These are phyloP conservation scores for Ochropacha duplaris DNA, from an alignment of 2,888 invertebrate genomes.

Conservation along the genomic window DNA sequence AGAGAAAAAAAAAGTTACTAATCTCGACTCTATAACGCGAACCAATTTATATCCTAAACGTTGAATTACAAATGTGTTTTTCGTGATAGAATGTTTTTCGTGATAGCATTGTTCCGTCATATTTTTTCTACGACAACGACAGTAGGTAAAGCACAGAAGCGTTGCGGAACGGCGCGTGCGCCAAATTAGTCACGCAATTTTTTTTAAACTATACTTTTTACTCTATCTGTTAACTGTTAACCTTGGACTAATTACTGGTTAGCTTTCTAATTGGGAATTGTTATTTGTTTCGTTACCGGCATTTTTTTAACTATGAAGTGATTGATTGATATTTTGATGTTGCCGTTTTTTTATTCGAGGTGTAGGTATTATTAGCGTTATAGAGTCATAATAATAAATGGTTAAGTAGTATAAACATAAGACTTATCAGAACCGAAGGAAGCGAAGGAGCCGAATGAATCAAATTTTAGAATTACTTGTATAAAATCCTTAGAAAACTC, in stretches of 20 bases:
- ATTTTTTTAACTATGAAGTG: not conserved
- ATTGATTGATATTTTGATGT: not conserved
- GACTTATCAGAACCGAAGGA: too few species aligned
- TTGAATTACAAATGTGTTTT: slow-evolving; percentile 16
- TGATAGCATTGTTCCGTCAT: slow-evolving; percentile 45
- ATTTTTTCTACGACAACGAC: slow-evolving; percentile 34
- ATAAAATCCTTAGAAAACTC: too few species aligned
- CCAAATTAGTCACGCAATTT: slow-evolving; percentile 52
- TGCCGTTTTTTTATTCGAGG: not conserved
- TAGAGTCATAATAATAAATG: too few species aligned
- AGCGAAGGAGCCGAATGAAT: too few species aligned
- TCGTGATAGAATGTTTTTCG: slow-evolving; percentile 29
- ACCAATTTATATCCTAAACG: slow-evolving; percentile 17
- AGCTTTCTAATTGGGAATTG: slow-evolving; percentile 50
- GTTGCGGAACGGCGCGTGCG: slow-evolving; percentile 59
- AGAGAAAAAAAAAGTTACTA: not conserved
- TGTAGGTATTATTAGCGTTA: too few species aligned
- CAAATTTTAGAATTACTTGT: too few species aligned
- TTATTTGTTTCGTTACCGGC: slow-evolving; percentile 10
- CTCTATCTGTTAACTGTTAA: slow-evolving; percentile 55
- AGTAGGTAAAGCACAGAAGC: slow-evolving; percentile 11
- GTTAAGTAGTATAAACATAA: too few species aligned
- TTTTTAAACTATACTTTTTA: slow-evolving; percentile 55
- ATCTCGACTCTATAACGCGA: slow-evolving; percentile 5
- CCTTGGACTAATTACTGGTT: slow-evolving; percentile 67